Percentiles rank a stretch among this genome's conserved stretches.
Conservation (phyloP, 2,113 vertebrate genomes). For the Rhinolophus ferrumequinum region DNA sequence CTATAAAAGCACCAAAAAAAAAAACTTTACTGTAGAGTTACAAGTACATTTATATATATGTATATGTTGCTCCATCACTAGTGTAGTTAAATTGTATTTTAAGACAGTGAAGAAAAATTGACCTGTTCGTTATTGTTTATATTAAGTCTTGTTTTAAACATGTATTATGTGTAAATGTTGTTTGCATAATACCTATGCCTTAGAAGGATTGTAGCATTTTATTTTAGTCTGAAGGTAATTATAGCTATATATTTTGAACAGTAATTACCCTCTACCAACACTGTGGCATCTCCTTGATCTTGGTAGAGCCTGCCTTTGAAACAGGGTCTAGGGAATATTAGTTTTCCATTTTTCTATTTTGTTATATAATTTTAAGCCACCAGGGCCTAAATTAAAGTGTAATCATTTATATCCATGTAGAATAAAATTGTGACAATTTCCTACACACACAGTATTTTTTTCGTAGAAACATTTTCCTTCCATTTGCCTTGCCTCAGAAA, state of each 20-base stretch:
- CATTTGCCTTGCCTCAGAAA: slow-evolving; percentile 95
- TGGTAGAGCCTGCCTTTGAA: slow-evolving; percentile 99
- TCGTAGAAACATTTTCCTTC: slow-evolving; percentile 93
- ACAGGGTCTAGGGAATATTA: slow-evolving; percentile 99
- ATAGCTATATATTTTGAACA: slow-evolving; percentile 97
- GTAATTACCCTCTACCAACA: slow-evolving; percentile 99
- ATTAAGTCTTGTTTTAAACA: slow-evolving; percentile 99
- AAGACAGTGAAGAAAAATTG: slow-evolving; percentile 89
- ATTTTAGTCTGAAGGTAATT: slow-evolving; percentile 98
- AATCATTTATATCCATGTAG: slow-evolving; percentile 91
- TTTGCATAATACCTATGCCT: slow-evolving; percentile 99
- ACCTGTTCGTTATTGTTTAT: slow-evolving; percentile 99
- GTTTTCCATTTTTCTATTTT: slow-evolving; percentile 94
- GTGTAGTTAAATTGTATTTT: slow-evolving; percentile 93
- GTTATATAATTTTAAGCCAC: slow-evolving; percentile 96
- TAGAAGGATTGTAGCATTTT: slow-evolving; percentile 99
- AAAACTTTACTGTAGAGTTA: slow-evolving; percentile 96
- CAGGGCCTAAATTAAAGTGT: slow-evolving; percentile 94
- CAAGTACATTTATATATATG: slow-evolving; percentile 93
- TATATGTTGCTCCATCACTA: slow-evolving; percentile 88
- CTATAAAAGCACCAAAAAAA: slow-evolving; percentile 93
- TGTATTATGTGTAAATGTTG: slow-evolving; percentile 99
- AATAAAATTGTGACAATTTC: slow-evolving; percentile 91
- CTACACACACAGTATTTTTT: slow-evolving; percentile 92
- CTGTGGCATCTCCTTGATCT: slow-evolving; percentile 99